Evolutionary conservation across 2,113 vertebrate species (phyloP).

Genomic region (Trinectes maculatus): DNA sequence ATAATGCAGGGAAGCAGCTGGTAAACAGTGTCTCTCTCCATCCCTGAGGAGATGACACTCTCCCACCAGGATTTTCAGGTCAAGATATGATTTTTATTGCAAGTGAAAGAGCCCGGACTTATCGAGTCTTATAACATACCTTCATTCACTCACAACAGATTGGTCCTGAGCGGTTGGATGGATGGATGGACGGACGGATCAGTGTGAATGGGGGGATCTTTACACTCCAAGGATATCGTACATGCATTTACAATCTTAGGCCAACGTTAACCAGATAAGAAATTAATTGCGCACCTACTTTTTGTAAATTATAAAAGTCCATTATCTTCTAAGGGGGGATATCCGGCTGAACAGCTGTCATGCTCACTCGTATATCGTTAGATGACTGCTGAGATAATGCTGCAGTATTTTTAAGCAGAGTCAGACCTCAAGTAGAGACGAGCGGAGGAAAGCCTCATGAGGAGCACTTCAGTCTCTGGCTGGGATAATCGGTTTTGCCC

Average conservation of each 20-base stretch:
- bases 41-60: conserved; percentile 53
- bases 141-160: conserved; percentile 11
- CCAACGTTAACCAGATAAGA: conserved; percentile 52
- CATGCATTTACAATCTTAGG: conserved; percentile 36
- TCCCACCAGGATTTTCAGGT: conserved; percentile 53
- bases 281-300: conserved; percentile 43
- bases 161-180: conserved; percentile 3
- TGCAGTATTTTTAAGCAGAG: not conserved
- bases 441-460: conserved; percentile 7
- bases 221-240: conserved; percentile 20
- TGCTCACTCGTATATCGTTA: conserved; percentile 1
- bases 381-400: conserved; percentile 27
- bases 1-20: conserved; percentile 72
- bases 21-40: conserved; percentile 60
- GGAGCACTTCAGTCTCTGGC: conserved; percentile 25
- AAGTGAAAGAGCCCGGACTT: conserved; percentile 17
- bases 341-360: conserved; percentile 25
- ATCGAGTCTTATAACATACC: conserved; percentile 38
- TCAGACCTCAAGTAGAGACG: conserved; percentile 11
- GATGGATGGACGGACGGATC: not conserved
- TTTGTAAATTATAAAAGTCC: conserved; percentile 38
- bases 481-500: conserved; percentile 5
- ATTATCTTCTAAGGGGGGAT: conserved; percentile 43
- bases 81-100: conserved; percentile 59
- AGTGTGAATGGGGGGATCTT: conserved; percentile 14